Percentiles rank a stretch among this genome's conserved stretches.
Evolutionary conservation across 2,113 vertebrate genomes (phyloP).

Genomic region (Shinisaurus crocodilurus): DNA sequence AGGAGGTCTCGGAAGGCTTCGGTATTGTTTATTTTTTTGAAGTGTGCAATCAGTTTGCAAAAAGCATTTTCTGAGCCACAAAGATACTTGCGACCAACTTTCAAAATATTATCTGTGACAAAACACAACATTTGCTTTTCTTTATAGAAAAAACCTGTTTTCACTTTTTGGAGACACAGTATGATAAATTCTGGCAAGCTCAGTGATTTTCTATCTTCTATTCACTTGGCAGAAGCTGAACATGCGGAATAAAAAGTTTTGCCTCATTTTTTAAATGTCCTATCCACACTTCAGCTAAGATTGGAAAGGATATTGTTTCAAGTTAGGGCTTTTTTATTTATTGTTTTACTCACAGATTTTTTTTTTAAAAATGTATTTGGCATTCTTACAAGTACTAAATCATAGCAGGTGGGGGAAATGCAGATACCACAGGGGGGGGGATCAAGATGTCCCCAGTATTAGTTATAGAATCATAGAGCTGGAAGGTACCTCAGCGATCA

Average conservation of each 20-base stretch:
- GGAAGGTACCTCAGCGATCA: no score
- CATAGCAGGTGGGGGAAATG: not conserved
- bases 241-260: slow-evolving; percentile 66
- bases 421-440: no score
- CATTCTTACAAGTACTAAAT: not conserved
- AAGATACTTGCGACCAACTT: slow-evolving; percentile 73
- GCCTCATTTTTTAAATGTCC: slow-evolving; percentile 41
- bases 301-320: slow-evolving; percentile 48
- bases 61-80: slow-evolving; percentile 63
- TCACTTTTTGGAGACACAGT: slow-evolving; percentile 71
- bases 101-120: slow-evolving; percentile 74
- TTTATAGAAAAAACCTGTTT: slow-evolving; percentile 68
- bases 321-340: slow-evolving; percentile 18
- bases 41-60: slow-evolving; percentile 68
- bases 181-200: slow-evolving; percentile 73
- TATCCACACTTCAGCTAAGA: slow-evolving; percentile 54
- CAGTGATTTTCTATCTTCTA: slow-evolving; percentile 66
- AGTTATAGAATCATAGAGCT: no score
- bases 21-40: slow-evolving; percentile 68
- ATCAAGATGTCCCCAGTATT: not conserved
- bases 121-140: slow-evolving; percentile 73
- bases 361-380: slow-evolving; percentile 11
- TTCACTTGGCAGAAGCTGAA: slow-evolving; percentile 64
- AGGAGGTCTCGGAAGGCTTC: slow-evolving; percentile 70
- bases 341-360: not conserved